Base-by-base conservation (phyloP, 1,140 invertebrate species). In the Ostrea denselamellosa region DNA sequence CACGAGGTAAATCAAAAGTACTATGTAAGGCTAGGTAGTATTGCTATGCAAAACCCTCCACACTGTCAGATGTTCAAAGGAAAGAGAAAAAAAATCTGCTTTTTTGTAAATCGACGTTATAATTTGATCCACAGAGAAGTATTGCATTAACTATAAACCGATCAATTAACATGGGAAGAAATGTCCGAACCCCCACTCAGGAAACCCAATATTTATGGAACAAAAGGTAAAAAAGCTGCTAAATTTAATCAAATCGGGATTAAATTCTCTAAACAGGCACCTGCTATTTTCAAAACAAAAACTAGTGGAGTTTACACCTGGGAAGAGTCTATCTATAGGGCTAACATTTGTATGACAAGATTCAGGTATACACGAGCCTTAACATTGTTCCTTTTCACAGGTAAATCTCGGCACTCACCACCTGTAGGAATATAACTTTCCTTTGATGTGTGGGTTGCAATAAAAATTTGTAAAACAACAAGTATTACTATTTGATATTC, bases 211-310 rank as follows among this genome's bases (percentile, higher is more conserved):
- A 77, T 77, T 28, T 77, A 28, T 22, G 14, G 68, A 77, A 77
- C 68, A 77, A 77, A 28, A 77, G 68, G 25, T 25, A 25, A 77
- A 77, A 77, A 77, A 77, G 68, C 68, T 77, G 68, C 68, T 77
- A 77, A 77, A 77, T 77, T 77, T 77, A 77, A 77, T 77, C 68
- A 77, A 77, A 77, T 77, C 25, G 68, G 68, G 68, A 77, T 77
- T 77, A 77, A 77, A 34, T 77, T 77, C 68, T 77, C 68, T 10
- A 77, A 77, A 77, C 68, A 77, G 28, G 68, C 68, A 77, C 68
- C 68, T 77, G 68, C 68, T 77, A 28, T 77, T 68, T 28, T 9
- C 68, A 77, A 77, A 77, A 77, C 68, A 77, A 77, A 77, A 77
- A 22, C 68, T 44, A 77, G 14, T 25, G 22, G 25, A 77, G 68